Evolutionary conservation across 2,888 invertebrate genomes (phyloP), one percentile per base, ranked within the genome.

Genomic region (Frankliniella intonsa): DNA sequence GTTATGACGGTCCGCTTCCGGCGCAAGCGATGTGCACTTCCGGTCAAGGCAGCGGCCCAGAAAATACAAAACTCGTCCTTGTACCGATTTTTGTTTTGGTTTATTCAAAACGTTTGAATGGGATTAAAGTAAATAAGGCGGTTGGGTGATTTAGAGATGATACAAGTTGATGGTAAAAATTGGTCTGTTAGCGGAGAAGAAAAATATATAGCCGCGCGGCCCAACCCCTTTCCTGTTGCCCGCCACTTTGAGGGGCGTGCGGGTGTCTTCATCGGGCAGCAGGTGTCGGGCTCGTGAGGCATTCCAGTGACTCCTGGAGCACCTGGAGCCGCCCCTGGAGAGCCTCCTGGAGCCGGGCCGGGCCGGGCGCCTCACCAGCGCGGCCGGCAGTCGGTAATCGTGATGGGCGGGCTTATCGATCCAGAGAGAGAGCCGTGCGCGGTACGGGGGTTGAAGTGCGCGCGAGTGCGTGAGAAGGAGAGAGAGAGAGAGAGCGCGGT

Each of bases 11-110:
- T 10, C 69, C 11, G 69, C 69, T 7, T n/a, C 22, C 22, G 69
- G 11, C n/a, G 22, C 69, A 9, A 22, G 69, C 69, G 25, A 22
- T 22, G 25, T 76, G 69, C 12, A 25, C 69, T 76, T 76, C 69
- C 69, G 69, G 69, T 76, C 69, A 76, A 25, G 69, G 69, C 19
- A 9, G 69, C 69, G n/a, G 69, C 22, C n/a, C 69, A 11, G 69
- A 12, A 5, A 5, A 10, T 12, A 12, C 22, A 12, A 10, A n/a
- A 12, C 69, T 11, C 9, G 22, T 8, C 69, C n/a, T 22, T 11
- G 11, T 22, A 25, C 69, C 25, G 12, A 12, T 12, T 11, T 12
- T 12, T 22, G 25, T 25, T 25, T 25, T 12, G 25, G 22, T 25
- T 22, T 22, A 22, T 11, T 22, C 22, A 25, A 76, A 17, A 55